Evolutionary conservation across 2,113 vertebrate genomes (phyloP).

Genomic region (Vombatus ursinus): DNA sequence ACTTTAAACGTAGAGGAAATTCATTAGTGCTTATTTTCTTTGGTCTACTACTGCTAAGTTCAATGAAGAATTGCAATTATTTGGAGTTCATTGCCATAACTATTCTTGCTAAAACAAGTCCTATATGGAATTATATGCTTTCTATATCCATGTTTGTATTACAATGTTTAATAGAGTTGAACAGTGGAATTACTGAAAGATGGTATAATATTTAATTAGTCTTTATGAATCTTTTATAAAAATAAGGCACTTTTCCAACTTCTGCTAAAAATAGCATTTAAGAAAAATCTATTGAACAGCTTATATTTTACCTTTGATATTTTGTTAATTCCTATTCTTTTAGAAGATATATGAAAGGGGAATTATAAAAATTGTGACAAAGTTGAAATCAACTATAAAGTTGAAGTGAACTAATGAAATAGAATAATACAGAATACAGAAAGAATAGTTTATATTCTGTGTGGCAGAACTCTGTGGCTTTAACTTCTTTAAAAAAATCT

Average conservation of each 20-base stretch:
- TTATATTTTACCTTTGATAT: constrained; percentile 79
- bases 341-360: constrained; percentile 73
- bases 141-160: neutral
- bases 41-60: neutral
- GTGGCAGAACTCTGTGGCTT: neutral
- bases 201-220: constrained; percentile 82
- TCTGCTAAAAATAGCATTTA: constrained; percentile 50
- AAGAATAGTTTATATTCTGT: neutral
- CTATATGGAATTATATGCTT: neutral
- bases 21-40: neutral
- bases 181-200: constrained; percentile 74
- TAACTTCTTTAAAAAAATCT: neutral
- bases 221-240: constrained; percentile 79
- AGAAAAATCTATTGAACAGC: constrained; percentile 78
- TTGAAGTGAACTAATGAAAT: neutral
- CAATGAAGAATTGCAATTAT: neutral
- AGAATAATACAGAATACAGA: neutral
- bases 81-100: neutral
- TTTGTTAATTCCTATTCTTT: constrained; percentile 78
- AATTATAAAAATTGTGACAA: constrained; percentile 81
- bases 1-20: neutral
- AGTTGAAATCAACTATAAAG: constrained; percentile 41
- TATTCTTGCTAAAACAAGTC: neutral
- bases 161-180: constrained; percentile 30
- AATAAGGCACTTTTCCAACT: constrained; percentile 47